Evolutionary conservation across 2,888 invertebrate genomes (phyloP).

Genomic region (Orchesella flavescens): DNA sequence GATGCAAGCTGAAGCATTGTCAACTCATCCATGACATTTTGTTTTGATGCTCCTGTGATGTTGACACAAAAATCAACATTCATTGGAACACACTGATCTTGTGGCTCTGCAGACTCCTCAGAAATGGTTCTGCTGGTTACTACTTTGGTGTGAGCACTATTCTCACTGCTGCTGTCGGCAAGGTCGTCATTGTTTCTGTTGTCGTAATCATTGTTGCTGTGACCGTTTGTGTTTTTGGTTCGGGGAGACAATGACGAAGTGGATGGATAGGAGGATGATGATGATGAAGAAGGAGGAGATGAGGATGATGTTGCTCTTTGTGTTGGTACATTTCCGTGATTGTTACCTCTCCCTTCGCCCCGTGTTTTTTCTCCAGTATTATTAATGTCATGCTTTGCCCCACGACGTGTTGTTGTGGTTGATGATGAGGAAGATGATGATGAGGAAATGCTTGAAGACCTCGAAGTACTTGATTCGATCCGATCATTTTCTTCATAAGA

Average conservation of each 20-base stretch:
- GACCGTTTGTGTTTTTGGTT: constrained; percentile 15
- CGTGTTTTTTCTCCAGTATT: constrained; percentile 4
- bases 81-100: constrained; percentile 67
- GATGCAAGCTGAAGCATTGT: constrained; percentile 77
- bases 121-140: constrained; percentile 68
- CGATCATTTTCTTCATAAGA: constrained; percentile 28
- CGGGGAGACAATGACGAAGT: constrained; percentile 30
- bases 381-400: constrained; percentile 37
- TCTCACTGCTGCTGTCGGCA: constrained; percentile 77
- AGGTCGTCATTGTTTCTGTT: constrained; percentile 80
- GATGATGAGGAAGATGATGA: constrained; percentile 47
- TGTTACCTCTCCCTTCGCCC: not conserved
- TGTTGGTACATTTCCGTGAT: constrained; percentile 26
- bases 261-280: not conserved
- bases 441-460: constrained; percentile 37
- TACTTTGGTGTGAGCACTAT: constrained; percentile 78
- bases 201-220: constrained; percentile 73
- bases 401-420: constrained; percentile 15
- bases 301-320: constrained; percentile 43
- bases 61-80: constrained; percentile 70
- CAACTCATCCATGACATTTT: constrained; percentile 67
- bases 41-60: constrained; percentile 76
- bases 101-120: not conserved
- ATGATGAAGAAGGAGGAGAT: not conserved
- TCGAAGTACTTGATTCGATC: constrained; percentile 41